Conservation (phyloP, 1,140 invertebrate genomes). For the Papilio dardanus region DNA sequence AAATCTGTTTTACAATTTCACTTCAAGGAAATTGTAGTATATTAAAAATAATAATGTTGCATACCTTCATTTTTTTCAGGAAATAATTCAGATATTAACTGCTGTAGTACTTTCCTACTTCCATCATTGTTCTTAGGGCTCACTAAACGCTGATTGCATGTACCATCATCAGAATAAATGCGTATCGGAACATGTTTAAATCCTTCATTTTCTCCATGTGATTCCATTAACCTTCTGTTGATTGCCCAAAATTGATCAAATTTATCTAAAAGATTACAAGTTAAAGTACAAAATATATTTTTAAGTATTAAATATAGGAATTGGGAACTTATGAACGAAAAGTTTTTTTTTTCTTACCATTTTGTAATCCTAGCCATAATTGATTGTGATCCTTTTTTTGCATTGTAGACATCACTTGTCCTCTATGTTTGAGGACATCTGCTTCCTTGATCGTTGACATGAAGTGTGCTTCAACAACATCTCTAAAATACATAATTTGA, state of each 20-base stretch:
- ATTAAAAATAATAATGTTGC: background rate
- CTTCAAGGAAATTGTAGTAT: too few species aligned
- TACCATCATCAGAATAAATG: constrained; percentile 91
- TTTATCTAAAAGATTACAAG: constrained; percentile 91
- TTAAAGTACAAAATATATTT: too few species aligned
- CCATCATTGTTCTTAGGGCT: constrained; percentile 89
- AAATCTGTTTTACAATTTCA: too few species aligned
- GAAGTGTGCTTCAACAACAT: constrained; percentile 96
- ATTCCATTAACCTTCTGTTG: constrained; percentile 97
- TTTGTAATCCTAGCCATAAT: constrained; percentile 96
- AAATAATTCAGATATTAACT: constrained; percentile 89
- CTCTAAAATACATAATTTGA: constrained; percentile 84
- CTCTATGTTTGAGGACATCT: constrained; percentile 97
- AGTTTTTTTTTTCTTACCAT: constrained; percentile 85
- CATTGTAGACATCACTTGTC: constrained; percentile 96
- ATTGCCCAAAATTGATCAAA: constrained; percentile 99
- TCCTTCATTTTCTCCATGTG: constrained; percentile 87
- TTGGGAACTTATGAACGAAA: background rate
- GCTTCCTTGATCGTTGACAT: constrained; percentile 99
- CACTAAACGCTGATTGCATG: constrained; percentile 89
- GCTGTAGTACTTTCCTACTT: constrained; percentile 87
- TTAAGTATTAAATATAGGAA: too few species aligned
- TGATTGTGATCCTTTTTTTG: constrained; percentile 99
- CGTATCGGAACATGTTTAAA: constrained; percentile 97
- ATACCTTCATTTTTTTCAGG: constrained; percentile 83